These are phyloP conservation scores for Centropus unirufus DNA, from an alignment of 2,113 vertebrate genomes.

Conservation along the genomic window DNA sequence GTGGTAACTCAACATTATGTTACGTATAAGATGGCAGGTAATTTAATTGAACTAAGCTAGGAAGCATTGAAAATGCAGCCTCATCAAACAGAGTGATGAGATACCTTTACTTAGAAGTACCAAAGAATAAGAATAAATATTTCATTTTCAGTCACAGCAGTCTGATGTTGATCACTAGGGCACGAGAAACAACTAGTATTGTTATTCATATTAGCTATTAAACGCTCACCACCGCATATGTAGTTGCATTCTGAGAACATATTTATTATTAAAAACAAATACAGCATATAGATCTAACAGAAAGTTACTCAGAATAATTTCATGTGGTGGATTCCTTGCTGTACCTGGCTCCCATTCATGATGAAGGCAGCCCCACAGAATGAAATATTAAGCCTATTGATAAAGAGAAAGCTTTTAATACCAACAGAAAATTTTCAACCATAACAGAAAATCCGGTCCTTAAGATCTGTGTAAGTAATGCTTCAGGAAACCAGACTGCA, in stretches of 20 bases:
- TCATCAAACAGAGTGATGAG: neutral
- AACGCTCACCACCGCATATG: neutral
- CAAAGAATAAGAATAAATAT: neutral
- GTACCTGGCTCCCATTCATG: neutral
- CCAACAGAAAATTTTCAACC: neutral
- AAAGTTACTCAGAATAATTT: neutral
- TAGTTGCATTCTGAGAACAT: neutral
- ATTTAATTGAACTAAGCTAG: neutral
- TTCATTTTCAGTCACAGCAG: neutral
- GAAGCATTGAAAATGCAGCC: neutral
- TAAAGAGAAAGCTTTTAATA: neutral
- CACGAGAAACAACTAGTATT: neutral
- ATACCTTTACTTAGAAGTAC: neutral
- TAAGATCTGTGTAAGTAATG: rapidly evolving
- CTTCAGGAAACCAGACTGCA: neutral
- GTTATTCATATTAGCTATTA: neutral
- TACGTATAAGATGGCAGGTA: neutral
- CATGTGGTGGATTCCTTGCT: neutral
- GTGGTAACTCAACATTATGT: neutral
- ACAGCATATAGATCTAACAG: neutral
- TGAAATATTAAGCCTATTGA: neutral
- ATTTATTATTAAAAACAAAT: neutral
- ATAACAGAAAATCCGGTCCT: neutral
- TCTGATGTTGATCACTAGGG: neutral
- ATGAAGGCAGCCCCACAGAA: neutral